Evolutionary conservation across 2,888 invertebrate species (phyloP).

Genomic region (Drosophila differens): DNA sequence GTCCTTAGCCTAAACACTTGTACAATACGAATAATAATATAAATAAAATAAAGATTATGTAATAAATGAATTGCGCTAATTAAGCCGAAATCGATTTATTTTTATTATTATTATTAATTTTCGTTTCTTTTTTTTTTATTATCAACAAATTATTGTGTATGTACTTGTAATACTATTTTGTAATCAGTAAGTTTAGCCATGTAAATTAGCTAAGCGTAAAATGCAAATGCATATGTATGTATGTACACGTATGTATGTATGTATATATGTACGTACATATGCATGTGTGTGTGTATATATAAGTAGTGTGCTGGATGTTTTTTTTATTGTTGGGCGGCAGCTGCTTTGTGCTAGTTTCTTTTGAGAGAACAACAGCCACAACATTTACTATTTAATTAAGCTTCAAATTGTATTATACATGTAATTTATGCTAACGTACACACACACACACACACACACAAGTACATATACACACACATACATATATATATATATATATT

Average conservation of each 20-base stretch:
- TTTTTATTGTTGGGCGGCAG: conserved; percentile 26
- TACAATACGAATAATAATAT: conserved; percentile 49
- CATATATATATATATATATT: conserved; percentile 21
- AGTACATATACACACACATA: conserved; percentile 11
- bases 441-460: conserved; percentile 24
- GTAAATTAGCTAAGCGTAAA: conserved; percentile 38
- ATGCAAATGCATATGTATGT: conserved; percentile 21
- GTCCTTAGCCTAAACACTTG: conserved; percentile 39
- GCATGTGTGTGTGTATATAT: conserved; percentile 24
- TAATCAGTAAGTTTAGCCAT: conserved; percentile 40
- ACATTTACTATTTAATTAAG: conserved; percentile 43
- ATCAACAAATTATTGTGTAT: conserved; percentile 22
- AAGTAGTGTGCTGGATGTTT: conserved; percentile 12
- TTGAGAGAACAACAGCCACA: conserved; percentile 26
- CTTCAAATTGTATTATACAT: conserved; percentile 68
- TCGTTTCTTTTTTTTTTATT: background rate
- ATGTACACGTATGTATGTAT: conserved; percentile 5
- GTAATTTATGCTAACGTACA: conserved; percentile 67
- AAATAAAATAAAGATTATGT: conserved; percentile 13
- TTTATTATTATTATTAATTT: conserved; percentile 2
- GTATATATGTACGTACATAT: conserved; percentile 3
- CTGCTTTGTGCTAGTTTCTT: conserved; percentile 19
- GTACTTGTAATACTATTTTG: conserved; percentile 31
- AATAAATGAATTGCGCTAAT: conserved; percentile 30
- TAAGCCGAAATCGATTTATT: conserved; percentile 30